These are phyloP conservation scores for Ecliptopera silaceata DNA, from an alignment of 2,888 invertebrate genomes.

Conservation along the genomic window DNA sequence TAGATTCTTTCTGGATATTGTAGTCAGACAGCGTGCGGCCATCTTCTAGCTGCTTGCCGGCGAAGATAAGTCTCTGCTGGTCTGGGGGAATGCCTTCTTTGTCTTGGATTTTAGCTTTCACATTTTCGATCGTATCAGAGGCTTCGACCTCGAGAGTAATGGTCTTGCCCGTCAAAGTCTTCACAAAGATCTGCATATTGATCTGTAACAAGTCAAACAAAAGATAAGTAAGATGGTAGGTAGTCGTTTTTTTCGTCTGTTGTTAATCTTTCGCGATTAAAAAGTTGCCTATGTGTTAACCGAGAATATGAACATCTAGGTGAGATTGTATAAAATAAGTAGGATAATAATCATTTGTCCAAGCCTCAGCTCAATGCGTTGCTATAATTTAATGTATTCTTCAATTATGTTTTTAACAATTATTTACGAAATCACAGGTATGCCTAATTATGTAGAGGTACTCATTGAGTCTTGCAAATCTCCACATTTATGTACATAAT, in stretches of 20 bases:
- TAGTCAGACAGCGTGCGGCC: background rate
- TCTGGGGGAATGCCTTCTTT: conserved; percentile 45
- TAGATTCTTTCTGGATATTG: background rate
- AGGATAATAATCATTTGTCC: too few relatives aligned
- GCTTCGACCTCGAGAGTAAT: conserved; percentile 35
- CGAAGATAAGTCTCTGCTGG: conserved; percentile 72
- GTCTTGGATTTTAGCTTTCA: conserved; percentile 12
- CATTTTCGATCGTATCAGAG: conserved; percentile 35
- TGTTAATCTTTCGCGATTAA: too few relatives aligned
- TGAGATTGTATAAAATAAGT: too few relatives aligned
- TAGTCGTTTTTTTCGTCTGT: too few relatives aligned
- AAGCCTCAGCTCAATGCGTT: too few relatives aligned
- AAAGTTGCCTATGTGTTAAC: too few relatives aligned
- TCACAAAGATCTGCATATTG: conserved; percentile 77
- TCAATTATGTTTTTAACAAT: too few relatives aligned
- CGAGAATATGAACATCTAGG: too few relatives aligned
- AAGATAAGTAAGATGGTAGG: background rate
- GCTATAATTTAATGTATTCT: too few relatives aligned
- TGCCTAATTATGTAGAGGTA: too few relatives aligned
- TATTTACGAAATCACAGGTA: too few relatives aligned
- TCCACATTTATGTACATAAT: background rate
- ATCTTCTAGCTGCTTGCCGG: background rate
- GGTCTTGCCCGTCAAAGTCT: conserved; percentile 61
- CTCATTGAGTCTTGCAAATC: too few relatives aligned
- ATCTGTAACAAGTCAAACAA: conserved; percentile 27